These are phyloP conservation scores for Heliocidaris tuberculata DNA, from an alignment of 35 echinoderm and acorn worm genomes.

Conservation along the genomic window DNA sequence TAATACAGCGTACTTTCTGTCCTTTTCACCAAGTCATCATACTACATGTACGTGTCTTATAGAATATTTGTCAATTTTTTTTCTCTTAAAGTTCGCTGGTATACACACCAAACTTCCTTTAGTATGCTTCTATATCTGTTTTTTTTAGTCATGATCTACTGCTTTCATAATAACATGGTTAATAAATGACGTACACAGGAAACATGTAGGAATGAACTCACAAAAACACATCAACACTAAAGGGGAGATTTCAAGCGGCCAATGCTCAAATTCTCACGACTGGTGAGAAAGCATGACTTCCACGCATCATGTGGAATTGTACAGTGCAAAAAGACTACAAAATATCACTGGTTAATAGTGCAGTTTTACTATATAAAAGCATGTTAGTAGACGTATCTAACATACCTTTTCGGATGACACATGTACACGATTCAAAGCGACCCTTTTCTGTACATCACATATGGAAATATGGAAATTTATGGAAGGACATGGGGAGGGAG, in stretches of 20 bases:
- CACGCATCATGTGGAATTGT: neutral
- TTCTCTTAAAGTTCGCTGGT: neutral
- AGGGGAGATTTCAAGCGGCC: neutral
- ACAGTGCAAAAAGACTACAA: neutral
- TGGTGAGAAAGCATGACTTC: neutral
- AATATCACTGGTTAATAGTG: neutral
- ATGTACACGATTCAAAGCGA: neutral
- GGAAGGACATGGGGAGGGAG: neutral
- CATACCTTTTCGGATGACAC: neutral
- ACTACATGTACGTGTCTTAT: constrained; percentile 22
- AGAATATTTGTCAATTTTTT: constrained; percentile 26
- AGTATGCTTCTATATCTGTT: constrained; percentile 28
- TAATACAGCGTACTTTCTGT: neutral
- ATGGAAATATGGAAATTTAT: too few relatives aligned
- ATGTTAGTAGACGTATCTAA: neutral
- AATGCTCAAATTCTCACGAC: neutral
- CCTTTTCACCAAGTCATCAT: constrained; percentile 10
- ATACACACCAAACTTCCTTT: constrained; percentile 2
- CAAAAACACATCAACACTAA: constrained; percentile 14
- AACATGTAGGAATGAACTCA: constrained; percentile 26
- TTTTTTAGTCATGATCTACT: constrained; percentile 22
- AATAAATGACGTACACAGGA: constrained; percentile 15
- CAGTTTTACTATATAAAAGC: neutral
- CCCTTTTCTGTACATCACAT: neutral
- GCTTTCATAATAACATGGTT: constrained; percentile 29